Conservation (phyloP, 2,113 vertebrate genomes). For the Hemiprocne comata region DNA sequence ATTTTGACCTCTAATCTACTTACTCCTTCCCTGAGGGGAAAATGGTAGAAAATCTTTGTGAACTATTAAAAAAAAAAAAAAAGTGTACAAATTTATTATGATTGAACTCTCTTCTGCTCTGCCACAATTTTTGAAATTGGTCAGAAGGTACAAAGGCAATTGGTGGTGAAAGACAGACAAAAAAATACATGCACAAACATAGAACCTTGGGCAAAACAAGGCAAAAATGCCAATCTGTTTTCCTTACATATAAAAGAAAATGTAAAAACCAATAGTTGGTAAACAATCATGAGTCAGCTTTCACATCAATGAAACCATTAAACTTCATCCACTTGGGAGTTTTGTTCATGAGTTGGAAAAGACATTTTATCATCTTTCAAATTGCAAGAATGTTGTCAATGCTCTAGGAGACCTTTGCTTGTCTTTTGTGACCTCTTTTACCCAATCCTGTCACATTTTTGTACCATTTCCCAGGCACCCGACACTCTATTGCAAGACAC, state of each 20-base stretch:
- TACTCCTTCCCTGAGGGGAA: neutral
- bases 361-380: neutral
- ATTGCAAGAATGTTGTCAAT: neutral
- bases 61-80: neutral
- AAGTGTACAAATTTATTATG: neutral
- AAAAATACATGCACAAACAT: neutral
- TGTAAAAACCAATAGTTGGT: neutral
- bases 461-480: neutral
- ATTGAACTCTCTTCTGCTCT: neutral
- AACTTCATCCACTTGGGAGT: neutral
- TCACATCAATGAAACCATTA: neutral
- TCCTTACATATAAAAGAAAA: neutral
- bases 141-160: neutral
- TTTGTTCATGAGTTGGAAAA: neutral
- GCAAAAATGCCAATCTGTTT: neutral
- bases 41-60: neutral
- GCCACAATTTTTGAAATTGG: neutral
- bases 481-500: neutral
- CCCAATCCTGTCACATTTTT: accelerated
- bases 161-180: neutral
- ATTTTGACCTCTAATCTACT: conserved; percentile 23
- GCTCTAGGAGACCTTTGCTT: neutral
- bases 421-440: neutral
- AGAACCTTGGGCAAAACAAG: neutral
- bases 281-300: neutral